Evolutionary conservation across 1,140 invertebrate genomes (phyloP), one percentile per base, ranked within the genome.

Genomic region (Cydia strobilella): DNA sequence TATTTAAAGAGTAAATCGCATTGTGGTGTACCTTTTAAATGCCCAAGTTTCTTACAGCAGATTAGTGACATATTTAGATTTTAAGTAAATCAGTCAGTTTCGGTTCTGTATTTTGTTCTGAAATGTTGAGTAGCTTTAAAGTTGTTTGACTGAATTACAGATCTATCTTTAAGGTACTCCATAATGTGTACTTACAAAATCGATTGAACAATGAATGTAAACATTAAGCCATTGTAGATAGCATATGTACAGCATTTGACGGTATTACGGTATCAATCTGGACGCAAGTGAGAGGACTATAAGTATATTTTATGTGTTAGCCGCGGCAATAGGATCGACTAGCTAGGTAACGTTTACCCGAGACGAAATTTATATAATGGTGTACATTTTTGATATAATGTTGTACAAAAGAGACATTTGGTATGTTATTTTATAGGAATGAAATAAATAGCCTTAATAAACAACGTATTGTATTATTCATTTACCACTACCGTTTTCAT

Each of bases 371-470:
- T 93, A 92, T 93, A 93, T 93, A 88, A 90, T 86, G 92, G 90
- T 93, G 93, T 93, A 93, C 90, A 93, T 93, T 93, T 93, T 93
- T 93, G 92, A 93, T 93, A 93, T 93, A 88, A 92, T 88, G 89
- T 93, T 93, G 92, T 93, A 93, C 93, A 93, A 93, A 93, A 92
- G 92, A 93, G 88, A 93, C 89, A 91, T 93, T 93, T 93, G 91
- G 93, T 93, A 93, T 93, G 91, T 93, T 93, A 93, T 93, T 93
- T 93, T 93, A 93, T 93, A 93, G 92, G 90, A 93, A 93, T 92
- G 88, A 93, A 93, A 90, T 90, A 91, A 91, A 93, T 93, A 91
- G 90, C 86, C 82, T 90, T 91, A 91, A 92, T 91, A 89, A 89
- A 89, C 39, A 77, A 75, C 65, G 72, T 2, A 18, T 72, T 77